Conservation (phyloP, 2,888 invertebrate genomes). For the Linnaemya tessellans region DNA sequence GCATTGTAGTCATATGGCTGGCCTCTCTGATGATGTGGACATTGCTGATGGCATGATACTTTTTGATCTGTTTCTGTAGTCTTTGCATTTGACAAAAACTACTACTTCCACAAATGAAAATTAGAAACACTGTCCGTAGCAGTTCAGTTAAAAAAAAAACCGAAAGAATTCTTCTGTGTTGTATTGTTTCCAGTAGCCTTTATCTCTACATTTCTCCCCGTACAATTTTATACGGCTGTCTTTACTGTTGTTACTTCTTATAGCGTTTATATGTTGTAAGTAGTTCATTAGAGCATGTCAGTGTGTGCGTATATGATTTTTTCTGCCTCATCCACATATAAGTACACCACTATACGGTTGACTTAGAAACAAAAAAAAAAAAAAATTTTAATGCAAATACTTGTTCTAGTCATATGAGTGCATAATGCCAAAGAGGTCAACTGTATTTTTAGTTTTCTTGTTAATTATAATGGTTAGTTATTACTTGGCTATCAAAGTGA, state of each 20-base stretch:
- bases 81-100: neutral
- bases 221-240: neutral
- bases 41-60: neutral
- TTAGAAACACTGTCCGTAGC: slow-evolving; percentile 6
- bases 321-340: neutral
- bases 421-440: slow-evolving; percentile 30
- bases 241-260: slow-evolving; percentile 21
- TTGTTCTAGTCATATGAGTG: slow-evolving; percentile 4
- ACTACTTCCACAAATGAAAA: neutral
- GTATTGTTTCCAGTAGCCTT: slow-evolving; percentile 13
- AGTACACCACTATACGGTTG: neutral
- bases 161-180: too few species aligned
- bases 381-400: slow-evolving; percentile 10
- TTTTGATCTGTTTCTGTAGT: neutral
- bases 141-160: neutral
- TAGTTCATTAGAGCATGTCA: neutral
- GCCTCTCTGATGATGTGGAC: slow-evolving; percentile 18
- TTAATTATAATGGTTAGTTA: slow-evolving; percentile 44
- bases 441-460: slow-evolving; percentile 12
- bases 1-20: neutral
- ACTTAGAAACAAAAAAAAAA: neutral
- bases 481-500: slow-evolving; percentile 47
- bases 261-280: neutral
- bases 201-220: neutral
- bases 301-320: neutral